Evolutionary conservation across 2,113 vertebrate genomes (phyloP), one percentile per base, ranked within the genome.

Genomic region (Pachyramphus minor): DNA sequence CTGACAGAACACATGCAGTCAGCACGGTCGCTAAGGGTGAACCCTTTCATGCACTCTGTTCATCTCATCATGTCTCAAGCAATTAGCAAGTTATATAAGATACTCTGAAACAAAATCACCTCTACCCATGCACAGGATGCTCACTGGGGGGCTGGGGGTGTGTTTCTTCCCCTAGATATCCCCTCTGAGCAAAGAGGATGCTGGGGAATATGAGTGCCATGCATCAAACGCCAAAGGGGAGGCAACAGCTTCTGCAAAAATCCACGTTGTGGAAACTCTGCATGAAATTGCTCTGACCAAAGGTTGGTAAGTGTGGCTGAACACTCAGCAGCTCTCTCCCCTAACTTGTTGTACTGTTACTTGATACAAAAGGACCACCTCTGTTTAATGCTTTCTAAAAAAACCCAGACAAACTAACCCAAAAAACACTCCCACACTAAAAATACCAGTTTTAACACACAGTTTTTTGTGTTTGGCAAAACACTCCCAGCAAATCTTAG

Each of bases 131-230:
- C 42, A 39, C 6, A 21, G 17, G 41, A 79, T 63, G 47, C 63
- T 88, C 67, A 91, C 25, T 41, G 25, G 8, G 9, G 24, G 16
- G 19, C 6, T 0, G 52, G 60, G 18, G 35, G 7, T 18, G 7
- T 78, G 53, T 90, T 93, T 89, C 39, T 80, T 86, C 28, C 39
- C 21, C 15, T 88, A 99, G 99, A 98, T 99, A 52, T 99, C 98
- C 30, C 99, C 99, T 78, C 97, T 99, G 79, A 99, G 98, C 86
- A 98, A 98, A 91, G 98, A 98, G 4, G 98, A 99, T n/a, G 98
- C 96, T 31, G 99, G 99, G 44, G 98, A 98, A 4, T 99, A 99
- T 0, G 99, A 99, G 89, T 99, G 99, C 89, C 98, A 99, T 1
- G 99, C 98, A n/a, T 95, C 97, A 64, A 99, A 99, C 55, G 75